Percentiles rank a stretch among this genome's conserved stretches.
These are phyloP conservation scores for Paramormyrops hopkinsi DNA, from an alignment of 2,797 vertebrate species.

Conservation along the genomic window DNA sequence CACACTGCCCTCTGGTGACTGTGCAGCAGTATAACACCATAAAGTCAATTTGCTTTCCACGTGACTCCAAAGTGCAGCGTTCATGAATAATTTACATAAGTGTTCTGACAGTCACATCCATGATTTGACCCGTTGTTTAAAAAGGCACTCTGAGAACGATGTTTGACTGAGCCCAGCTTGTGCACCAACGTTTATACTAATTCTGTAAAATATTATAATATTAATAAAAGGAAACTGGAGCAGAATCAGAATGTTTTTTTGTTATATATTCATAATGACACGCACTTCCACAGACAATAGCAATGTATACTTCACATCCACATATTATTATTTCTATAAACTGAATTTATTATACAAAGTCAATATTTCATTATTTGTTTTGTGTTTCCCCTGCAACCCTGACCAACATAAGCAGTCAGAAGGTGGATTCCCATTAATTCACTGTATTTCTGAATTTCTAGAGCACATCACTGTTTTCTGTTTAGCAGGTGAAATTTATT, in stretches of 20 bases:
- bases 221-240: neutral
- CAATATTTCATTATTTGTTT: constrained; percentile 2
- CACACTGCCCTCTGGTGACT: constrained; percentile 17
- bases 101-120: neutral
- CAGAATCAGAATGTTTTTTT: neutral
- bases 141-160: neutral
- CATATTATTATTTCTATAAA: neutral
- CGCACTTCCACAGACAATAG: neutral
- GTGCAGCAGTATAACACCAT: neutral
- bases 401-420: neutral
- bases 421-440: neutral
- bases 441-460: neutral
- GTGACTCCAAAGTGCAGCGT: neutral
- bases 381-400: neutral
- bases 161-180: neutral
- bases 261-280: neutral
- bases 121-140: neutral
- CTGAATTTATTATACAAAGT: neutral
- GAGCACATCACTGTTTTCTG: neutral
- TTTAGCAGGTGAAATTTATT: neutral
- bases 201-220: neutral
- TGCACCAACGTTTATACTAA: neutral
- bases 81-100: neutral
- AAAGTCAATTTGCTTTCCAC: neutral
- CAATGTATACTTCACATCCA: neutral